Percentiles rank a stretch among this genome's conserved stretches.
phyloP scores from a whole-genome alignment of 92 coral and sea anemone species.

The Bergia sp. region DNA sequence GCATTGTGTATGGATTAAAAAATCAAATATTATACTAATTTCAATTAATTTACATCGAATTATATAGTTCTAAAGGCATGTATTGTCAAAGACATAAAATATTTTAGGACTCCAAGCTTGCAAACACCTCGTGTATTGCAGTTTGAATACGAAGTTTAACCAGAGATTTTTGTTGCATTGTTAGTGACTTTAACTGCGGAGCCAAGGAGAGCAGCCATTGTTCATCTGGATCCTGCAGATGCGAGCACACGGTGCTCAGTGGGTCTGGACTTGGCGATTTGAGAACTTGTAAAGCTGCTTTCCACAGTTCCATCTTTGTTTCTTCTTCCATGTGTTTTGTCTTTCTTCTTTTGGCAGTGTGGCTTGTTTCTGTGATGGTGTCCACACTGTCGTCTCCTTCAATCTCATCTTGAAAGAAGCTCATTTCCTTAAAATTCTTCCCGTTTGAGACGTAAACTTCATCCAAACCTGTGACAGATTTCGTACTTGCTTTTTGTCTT shows the following conservation, averaged over 20 bases:
- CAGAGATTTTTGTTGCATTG: not conserved
- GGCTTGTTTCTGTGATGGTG: not conserved
- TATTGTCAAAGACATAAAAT: no score
- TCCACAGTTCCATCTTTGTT: constrained; percentile 10
- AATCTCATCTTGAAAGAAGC: not conserved
- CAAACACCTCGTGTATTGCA: not conserved
- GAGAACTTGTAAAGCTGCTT: not conserved
- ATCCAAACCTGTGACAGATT: not conserved
- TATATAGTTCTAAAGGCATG: no score
- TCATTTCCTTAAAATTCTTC: not conserved
- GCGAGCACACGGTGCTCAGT: not conserved
- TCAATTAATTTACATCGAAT: no score
- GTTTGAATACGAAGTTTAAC: not conserved
- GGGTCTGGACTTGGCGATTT: not conserved
- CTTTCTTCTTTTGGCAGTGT: not conserved
- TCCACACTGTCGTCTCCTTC: not conserved
- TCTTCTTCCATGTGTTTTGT: not conserved
- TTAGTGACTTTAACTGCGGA: not conserved
- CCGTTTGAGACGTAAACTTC: not conserved
- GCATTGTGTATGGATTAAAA: no score
- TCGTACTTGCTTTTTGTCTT: not conserved
- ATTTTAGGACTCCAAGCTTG: no score
- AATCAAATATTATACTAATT: no score
- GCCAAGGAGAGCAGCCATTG: not conserved
- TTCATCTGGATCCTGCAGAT: constrained; percentile 1